Percentiles rank a stretch among this genome's conserved stretches.
phyloP scores from a whole-genome alignment of 1,140 invertebrate species.

The Heliothis virescens region DNA sequence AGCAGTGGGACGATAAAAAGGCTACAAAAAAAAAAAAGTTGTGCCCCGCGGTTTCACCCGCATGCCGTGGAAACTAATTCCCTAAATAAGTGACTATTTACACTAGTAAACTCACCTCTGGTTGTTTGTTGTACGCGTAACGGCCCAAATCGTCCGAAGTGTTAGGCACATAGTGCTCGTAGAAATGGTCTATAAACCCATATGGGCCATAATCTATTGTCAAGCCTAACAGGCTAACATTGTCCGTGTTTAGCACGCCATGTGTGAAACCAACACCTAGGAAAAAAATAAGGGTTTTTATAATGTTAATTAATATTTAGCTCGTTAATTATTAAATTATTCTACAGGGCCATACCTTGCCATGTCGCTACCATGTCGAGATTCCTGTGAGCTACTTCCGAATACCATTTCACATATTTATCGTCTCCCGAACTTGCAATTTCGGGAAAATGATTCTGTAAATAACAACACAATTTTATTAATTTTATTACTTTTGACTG shows the following conservation, averaged over 20 bases:
- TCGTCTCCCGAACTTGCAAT: conserved; percentile 74
- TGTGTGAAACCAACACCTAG: conserved; percentile 88
- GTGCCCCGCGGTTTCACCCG: no score
- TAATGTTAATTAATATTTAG: not conserved
- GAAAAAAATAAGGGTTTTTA: conserved; percentile 27
- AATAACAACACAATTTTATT: conserved; percentile 27
- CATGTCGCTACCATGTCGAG: conserved; percentile 86
- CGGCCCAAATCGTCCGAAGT: conserved; percentile 87
- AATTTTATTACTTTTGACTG: no score
- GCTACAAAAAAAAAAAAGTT: no score
- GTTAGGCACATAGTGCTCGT: conserved; percentile 88
- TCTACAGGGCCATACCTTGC: conserved; percentile 81
- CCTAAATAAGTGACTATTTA: no score
- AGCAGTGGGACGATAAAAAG: no score
- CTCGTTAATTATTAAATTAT: not conserved
- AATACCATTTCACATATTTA: conserved; percentile 81
- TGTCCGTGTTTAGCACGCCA: conserved; percentile 91
- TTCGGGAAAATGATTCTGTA: conserved; percentile 86
- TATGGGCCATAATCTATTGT: conserved; percentile 91
- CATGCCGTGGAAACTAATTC: no score
- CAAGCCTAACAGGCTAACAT: conserved; percentile 88
- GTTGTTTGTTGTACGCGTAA: conserved; percentile 85
- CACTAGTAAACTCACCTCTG: conserved; percentile 67
- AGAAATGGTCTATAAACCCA: conserved; percentile 89
- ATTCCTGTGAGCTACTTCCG: conserved; percentile 80